Conservation (phyloP, 2,113 vertebrate species). For the Python bivittatus region DNA sequence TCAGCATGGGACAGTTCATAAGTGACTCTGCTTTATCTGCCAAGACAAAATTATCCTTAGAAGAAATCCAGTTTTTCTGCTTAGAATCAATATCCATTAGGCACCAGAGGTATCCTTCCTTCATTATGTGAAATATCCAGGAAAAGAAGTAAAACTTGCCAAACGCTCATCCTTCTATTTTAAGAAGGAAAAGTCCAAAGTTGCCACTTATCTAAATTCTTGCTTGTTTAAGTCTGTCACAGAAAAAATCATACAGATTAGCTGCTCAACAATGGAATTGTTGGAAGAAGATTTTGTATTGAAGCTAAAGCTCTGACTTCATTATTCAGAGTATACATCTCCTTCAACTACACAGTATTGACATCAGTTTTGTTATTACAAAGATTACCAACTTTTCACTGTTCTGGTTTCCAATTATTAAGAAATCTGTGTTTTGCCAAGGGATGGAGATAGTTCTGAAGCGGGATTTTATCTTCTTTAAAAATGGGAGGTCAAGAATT, state of each 20-base stretch:
- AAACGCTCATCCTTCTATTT: not conserved
- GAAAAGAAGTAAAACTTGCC: not conserved
- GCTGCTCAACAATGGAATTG: too few relatives aligned
- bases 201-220: not conserved
- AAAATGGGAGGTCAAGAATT: not conserved
- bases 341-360: not conserved
- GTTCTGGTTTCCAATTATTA: not conserved
- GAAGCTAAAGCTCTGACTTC: not conserved
- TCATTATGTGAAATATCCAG: not conserved
- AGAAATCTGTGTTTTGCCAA: not conserved
- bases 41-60: not conserved
- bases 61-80: not conserved
- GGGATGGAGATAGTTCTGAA: not conserved
- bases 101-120: not conserved
- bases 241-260: not conserved
- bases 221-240: not conserved
- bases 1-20: not conserved
- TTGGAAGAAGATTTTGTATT: not conserved
- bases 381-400: not conserved
- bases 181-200: not conserved
- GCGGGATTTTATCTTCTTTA: not conserved
- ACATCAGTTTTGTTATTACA: not conserved
- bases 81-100: not conserved
- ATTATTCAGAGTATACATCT: not conserved
- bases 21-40: not conserved